Conservation (phyloP, 1,140 invertebrate genomes). For the Pollicipes pollicipes region DNA sequence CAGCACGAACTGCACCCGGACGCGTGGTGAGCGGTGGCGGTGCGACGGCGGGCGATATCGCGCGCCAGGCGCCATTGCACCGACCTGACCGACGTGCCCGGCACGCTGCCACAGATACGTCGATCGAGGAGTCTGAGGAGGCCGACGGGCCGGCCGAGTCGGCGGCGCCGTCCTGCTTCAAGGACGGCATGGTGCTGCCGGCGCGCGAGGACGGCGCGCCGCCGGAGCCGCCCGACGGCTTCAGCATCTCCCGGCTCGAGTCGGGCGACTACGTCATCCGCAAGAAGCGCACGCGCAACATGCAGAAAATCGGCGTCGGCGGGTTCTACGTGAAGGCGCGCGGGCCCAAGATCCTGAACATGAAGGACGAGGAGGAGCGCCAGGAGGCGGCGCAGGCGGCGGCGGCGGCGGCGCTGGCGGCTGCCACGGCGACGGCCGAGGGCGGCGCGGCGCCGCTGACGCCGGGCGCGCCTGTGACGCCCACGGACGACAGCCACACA, state of each 20-base stretch:
- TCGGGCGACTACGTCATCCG: conserved; percentile 54
- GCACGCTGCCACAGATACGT: background rate
- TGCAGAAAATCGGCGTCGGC: conserved; percentile 54
- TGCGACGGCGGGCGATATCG: too few relatives aligned
- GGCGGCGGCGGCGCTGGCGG: background rate
- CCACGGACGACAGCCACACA: background rate
- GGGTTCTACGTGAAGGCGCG: conserved; percentile 13
- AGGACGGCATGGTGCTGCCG: conserved; percentile 62
- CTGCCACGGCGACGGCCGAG: background rate
- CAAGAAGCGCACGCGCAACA: conserved; percentile 67
- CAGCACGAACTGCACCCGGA: too few relatives aligned
- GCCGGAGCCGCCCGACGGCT: conserved; percentile 57
- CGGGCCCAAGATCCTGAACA: conserved; percentile 8
- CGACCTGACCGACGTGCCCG: too few relatives aligned
- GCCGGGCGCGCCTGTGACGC: background rate
- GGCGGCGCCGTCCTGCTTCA: background rate
- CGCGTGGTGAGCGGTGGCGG: too few relatives aligned
- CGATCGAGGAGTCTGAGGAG: background rate
- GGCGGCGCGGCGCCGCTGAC: background rate
- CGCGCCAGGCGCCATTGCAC: too few relatives aligned
- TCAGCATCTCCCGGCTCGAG: conserved; percentile 61
- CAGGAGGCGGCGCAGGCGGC: background rate
- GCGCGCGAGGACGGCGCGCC: conserved; percentile 44
- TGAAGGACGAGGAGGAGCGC: conserved; percentile 11
- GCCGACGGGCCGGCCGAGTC: background rate